A percentile compares a stretch with the other conserved stretches of the same genome.
These are phyloP conservation scores for Cryptocephalus primarius DNA, from an alignment of 2,888 invertebrate species.

Conservation along the genomic window DNA sequence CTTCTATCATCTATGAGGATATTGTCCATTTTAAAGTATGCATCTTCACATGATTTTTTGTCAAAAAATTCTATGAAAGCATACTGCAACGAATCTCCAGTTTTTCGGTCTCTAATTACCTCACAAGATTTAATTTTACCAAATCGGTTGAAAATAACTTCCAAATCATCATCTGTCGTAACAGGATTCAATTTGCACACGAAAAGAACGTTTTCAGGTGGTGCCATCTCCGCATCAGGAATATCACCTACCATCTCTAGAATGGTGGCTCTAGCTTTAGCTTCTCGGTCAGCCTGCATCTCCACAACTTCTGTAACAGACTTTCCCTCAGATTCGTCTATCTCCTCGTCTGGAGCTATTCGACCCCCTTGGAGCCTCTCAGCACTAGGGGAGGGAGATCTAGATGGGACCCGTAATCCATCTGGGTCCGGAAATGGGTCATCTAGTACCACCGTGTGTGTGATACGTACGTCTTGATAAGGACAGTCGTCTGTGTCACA, in stretches of 20 bases:
- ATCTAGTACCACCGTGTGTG: conserved; percentile 90
- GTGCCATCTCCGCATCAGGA: conserved; percentile 93
- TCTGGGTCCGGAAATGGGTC: conserved; percentile 91
- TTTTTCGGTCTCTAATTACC: conserved; percentile 87
- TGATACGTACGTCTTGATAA: conserved; percentile 90
- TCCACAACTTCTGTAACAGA: conserved; percentile 77
- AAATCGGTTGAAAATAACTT: conserved; percentile 95
- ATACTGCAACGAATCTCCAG: conserved; percentile 93
- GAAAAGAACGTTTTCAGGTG: conserved; percentile 97
- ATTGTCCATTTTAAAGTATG: conserved; percentile 99
- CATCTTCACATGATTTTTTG: conserved; percentile 87
- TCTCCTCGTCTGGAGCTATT: conserved; percentile 87
- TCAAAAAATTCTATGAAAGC: conserved; percentile 97
- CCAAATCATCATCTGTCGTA: conserved; percentile 92
- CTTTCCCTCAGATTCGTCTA: conserved; percentile 80
- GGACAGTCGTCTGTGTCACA: conserved; percentile 85
- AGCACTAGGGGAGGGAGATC: conserved; percentile 81
- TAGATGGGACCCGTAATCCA: conserved; percentile 62
- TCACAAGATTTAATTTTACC: conserved; percentile 90
- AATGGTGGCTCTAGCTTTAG: conserved; percentile 92
- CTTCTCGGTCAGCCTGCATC: conserved; percentile 81
- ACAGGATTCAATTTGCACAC: conserved; percentile 99
- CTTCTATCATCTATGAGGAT: conserved; percentile 96
- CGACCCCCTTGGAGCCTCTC: conserved; percentile 71
- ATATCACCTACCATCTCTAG: conserved; percentile 97